Evolutionary conservation across 1,140 invertebrate genomes (phyloP).

Genomic region (Metopolophium dirhodum): DNA sequence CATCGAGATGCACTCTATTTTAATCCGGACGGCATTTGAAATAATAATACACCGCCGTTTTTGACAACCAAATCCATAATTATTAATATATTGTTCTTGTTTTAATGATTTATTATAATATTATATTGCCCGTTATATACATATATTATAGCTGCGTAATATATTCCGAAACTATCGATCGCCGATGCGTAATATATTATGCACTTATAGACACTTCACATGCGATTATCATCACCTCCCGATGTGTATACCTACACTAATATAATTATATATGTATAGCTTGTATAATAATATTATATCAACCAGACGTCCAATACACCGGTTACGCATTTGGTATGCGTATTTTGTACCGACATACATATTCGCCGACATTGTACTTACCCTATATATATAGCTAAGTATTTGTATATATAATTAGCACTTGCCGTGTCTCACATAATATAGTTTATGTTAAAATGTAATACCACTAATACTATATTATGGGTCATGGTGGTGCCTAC

Average conservation of each 20-base stretch:
- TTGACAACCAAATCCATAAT: background rate
- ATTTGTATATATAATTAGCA: constrained; percentile 18
- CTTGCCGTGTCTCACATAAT: background rate
- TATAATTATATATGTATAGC: background rate
- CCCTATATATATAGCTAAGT: background rate
- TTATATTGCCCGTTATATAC: background rate
- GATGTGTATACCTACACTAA: background rate
- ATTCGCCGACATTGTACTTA: background rate
- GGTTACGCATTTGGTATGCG: background rate
- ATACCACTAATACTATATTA: constrained; percentile 2
- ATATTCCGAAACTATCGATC: background rate
- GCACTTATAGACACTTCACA: background rate
- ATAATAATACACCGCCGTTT: background rate
- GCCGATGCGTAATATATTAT: background rate
- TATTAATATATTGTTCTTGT: background rate
- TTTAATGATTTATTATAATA: background rate
- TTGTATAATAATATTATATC: background rate
- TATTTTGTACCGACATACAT: background rate
- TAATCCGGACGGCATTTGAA: background rate
- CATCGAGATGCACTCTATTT: background rate
- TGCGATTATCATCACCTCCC: background rate
- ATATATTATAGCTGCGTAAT: background rate
- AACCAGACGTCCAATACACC: background rate
- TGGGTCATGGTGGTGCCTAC: too few species aligned
- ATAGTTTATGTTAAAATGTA: constrained; percentile 14